These are phyloP conservation scores for Aplysina aerophoba DNA, from an alignment of 37 sponge, comb jelly and placozoan genomes.

Conservation along the genomic window DNA sequence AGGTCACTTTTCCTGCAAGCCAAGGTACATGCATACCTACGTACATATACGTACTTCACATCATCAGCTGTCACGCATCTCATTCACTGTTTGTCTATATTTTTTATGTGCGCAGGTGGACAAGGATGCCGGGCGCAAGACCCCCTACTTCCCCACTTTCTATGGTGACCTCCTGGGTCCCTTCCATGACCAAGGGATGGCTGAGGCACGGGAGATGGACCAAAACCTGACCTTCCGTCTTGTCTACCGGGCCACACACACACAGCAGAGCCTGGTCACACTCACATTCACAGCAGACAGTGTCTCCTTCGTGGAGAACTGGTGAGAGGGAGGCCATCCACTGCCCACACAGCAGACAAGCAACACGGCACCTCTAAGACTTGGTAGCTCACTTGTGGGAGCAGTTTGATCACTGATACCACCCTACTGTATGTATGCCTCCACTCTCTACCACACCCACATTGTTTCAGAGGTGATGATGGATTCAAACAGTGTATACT, in stretches of 20 bases:
- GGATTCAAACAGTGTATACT: neutral
- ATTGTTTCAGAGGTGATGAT: neutral
- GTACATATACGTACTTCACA: neutral
- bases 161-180: constrained; percentile 81
- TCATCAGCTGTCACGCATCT: neutral
- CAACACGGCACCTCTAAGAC: neutral
- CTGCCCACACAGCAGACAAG: neutral
- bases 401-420: too few species aligned
- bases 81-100: neutral
- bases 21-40: constrained; percentile 16
- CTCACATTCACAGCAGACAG: constrained; percentile 71
- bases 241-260: constrained; percentile 54
- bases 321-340: constrained; percentile 22
- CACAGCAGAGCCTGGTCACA: constrained; percentile 80
- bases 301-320: constrained; percentile 72
- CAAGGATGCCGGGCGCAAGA: neutral
- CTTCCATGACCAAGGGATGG: neutral
- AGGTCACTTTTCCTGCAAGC: constrained; percentile 40
- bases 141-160: constrained; percentile 72
- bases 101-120: constrained; percentile 3
- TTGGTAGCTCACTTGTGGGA: too few species aligned
- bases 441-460: neutral
- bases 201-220: neutral
- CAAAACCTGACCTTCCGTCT: constrained; percentile 34
- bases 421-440: too few species aligned